A percentile compares a stretch with the other conserved stretches of the same genome.
phyloP scores from a whole-genome alignment of 1,140 invertebrate genomes.

The Hycleus phaleratus region DNA sequence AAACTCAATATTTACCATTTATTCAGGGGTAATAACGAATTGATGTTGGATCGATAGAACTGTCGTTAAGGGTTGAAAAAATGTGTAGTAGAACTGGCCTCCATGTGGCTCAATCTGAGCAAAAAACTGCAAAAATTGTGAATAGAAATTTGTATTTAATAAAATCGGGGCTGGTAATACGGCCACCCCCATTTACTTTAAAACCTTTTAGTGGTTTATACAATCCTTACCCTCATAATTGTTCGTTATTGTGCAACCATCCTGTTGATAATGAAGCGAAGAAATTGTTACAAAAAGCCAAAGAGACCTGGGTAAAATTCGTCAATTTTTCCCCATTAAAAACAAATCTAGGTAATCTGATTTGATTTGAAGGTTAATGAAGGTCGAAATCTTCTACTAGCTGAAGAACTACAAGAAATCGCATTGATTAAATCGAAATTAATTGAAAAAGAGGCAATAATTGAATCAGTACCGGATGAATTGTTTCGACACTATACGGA shows the following conservation, averaged over 20 bases:
- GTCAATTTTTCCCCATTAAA: not conserved
- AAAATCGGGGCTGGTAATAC: conserved; percentile 27
- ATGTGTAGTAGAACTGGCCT: conserved; percentile 35
- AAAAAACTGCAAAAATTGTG: conserved; percentile 15
- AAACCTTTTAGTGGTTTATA: conserved; percentile 69
- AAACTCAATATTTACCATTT: too few species aligned
- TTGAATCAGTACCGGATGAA: conserved; percentile 44
- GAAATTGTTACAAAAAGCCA: conserved; percentile 61
- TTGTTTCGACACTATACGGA: conserved; percentile 60
- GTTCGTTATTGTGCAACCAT: conserved; percentile 75
- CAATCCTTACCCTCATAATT: conserved; percentile 69
- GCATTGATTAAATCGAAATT: conserved; percentile 32
- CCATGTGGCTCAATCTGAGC: conserved; percentile 28
- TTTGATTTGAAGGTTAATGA: conserved; percentile 37
- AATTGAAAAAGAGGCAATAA: not conserved
- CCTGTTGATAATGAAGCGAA: conserved; percentile 65
- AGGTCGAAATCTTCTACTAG: conserved; percentile 43
- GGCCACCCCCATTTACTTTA: conserved; percentile 56
- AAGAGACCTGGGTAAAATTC: conserved; percentile 57
- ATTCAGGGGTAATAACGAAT: not conserved
- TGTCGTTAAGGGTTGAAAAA: conserved; percentile 20
- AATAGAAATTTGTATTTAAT: conserved; percentile 5
- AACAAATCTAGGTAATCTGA: not conserved
- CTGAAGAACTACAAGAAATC: conserved; percentile 46
- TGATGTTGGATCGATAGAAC: not conserved